Percentiles rank a stretch among this genome's conserved stretches.
Conservation (phyloP, 2,797 vertebrate genomes). For the Neosilurus hyrtlii region DNA sequence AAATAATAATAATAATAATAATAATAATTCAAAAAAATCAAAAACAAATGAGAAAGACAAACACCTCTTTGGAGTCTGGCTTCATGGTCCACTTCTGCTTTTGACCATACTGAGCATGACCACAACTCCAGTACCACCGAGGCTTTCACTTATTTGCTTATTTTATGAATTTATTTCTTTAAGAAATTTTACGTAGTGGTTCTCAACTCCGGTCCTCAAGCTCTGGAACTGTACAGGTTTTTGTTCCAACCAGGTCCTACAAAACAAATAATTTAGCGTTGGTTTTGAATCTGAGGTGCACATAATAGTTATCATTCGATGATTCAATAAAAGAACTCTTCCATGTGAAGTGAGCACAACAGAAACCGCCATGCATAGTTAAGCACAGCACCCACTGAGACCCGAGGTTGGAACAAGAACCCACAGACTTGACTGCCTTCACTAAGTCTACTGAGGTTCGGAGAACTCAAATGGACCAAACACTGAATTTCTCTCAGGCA, state of each 20-base stretch:
- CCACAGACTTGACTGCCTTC: constrained; percentile 67
- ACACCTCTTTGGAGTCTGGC: constrained; percentile 74
- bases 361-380: constrained; percentile 68
- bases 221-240: constrained; percentile 85
- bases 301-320: constrained; percentile 69
- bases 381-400: constrained; percentile 71
- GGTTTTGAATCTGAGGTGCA: constrained; percentile 73
- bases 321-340: constrained; percentile 71
- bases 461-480: constrained; percentile 47
- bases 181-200: constrained; percentile 79
- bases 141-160: constrained; percentile 65
- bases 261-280: constrained; percentile 82
- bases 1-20: constrained; percentile 61
- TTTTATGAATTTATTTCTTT: constrained; percentile 57
- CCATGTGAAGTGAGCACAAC: constrained; percentile 73
- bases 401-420: constrained; percentile 86
- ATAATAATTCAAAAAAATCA: constrained; percentile 54
- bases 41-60: constrained; percentile 69
- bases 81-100: constrained; percentile 61
- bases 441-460: constrained; percentile 64
- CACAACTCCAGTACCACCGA: constrained; percentile 75
- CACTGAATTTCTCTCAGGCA: constrained; percentile 42
- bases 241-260: constrained; percentile 88
- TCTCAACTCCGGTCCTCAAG: constrained; percentile 87
- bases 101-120: constrained; percentile 65